These are phyloP conservation scores for Hypothenemus hampei DNA, from an alignment of 1,140 invertebrate species.

Conservation along the genomic window DNA sequence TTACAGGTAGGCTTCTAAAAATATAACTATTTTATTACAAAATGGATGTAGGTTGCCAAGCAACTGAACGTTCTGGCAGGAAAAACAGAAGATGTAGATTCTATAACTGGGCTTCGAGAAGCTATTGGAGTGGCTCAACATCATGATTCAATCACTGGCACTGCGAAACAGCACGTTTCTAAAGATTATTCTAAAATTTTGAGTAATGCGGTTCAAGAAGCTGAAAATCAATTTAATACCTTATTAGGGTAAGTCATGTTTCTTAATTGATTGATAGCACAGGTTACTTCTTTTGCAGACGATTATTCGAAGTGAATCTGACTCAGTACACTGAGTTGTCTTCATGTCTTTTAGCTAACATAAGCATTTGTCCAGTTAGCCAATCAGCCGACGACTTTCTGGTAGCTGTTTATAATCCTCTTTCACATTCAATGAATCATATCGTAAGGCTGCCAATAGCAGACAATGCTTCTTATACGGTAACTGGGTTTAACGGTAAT, in stretches of 20 bases:
- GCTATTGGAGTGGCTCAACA: constrained; percentile 66
- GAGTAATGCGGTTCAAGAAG: constrained; percentile 51
- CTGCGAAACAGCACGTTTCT: constrained; percentile 68
- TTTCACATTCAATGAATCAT: constrained; percentile 56
- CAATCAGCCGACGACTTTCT: constrained; percentile 58
- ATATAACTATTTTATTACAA: not conserved
- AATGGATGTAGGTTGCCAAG: constrained; percentile 26
- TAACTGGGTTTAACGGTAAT: constrained; percentile 45
- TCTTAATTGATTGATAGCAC: no score
- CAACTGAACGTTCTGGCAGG: constrained; percentile 21
- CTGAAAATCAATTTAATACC: constrained; percentile 6
- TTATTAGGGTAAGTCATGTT: constrained; percentile 16
- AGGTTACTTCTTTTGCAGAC: constrained; percentile 6
- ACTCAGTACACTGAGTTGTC: constrained; percentile 7
- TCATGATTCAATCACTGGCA: constrained; percentile 64
- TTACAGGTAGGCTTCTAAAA: constrained; percentile 52
- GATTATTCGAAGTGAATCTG: constrained; percentile 12
- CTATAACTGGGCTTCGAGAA: constrained; percentile 43
- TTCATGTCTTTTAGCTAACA: constrained; percentile 52
- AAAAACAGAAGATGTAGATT: constrained; percentile 35
- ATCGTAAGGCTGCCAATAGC: constrained; percentile 68
- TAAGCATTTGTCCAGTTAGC: constrained; percentile 55
- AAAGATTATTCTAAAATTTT: constrained; percentile 67
- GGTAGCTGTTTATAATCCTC: constrained; percentile 74
- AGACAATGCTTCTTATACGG: constrained; percentile 50